Conservation (phyloP, 2,888 invertebrate genomes). For the Leucoma salicis region DNA sequence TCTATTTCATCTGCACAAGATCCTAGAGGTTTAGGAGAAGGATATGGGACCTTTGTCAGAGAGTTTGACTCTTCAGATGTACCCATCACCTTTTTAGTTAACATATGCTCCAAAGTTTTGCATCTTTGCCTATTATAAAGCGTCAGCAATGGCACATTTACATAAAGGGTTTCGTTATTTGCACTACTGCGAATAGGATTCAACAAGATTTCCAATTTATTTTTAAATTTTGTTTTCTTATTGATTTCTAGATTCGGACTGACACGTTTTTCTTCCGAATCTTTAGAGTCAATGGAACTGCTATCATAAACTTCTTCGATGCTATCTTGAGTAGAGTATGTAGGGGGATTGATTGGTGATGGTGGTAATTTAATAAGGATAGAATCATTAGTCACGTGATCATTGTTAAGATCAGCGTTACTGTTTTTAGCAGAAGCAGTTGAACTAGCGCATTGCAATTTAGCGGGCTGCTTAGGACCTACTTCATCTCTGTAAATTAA, state of each 20-base stretch:
- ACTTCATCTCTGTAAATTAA: constrained; percentile 42
- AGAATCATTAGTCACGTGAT: constrained; percentile 36
- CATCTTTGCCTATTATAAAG: constrained; percentile 11
- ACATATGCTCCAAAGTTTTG: constrained; percentile 13
- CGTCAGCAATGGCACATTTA: constrained; percentile 4
- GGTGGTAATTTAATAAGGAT: constrained; percentile 28
- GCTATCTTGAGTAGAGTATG: constrained; percentile 10
- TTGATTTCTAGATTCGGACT: too few species aligned
- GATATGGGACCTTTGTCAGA: constrained; percentile 40
- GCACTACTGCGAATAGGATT: background rate
- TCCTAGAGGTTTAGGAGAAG: constrained; percentile 34
- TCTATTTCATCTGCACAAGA: constrained; percentile 4
- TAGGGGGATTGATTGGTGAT: constrained; percentile 15
- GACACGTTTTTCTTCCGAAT: too few species aligned
- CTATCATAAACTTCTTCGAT: too few species aligned
- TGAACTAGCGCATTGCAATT: constrained; percentile 34
- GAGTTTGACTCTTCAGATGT: constrained; percentile 4
- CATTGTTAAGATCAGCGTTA: constrained; percentile 12
- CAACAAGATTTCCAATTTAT: constrained; percentile 25
- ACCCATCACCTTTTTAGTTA: background rate
- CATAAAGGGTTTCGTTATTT: constrained; percentile 3
- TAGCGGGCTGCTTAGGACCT: constrained; percentile 21
- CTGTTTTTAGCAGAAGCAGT: constrained; percentile 29
- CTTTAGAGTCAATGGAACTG: too few species aligned
- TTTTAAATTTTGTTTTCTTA: constrained; percentile 15